These are phyloP conservation scores for Pelusios castaneus DNA, from an alignment of 2,113 vertebrate genomes.

Conservation along the genomic window DNA sequence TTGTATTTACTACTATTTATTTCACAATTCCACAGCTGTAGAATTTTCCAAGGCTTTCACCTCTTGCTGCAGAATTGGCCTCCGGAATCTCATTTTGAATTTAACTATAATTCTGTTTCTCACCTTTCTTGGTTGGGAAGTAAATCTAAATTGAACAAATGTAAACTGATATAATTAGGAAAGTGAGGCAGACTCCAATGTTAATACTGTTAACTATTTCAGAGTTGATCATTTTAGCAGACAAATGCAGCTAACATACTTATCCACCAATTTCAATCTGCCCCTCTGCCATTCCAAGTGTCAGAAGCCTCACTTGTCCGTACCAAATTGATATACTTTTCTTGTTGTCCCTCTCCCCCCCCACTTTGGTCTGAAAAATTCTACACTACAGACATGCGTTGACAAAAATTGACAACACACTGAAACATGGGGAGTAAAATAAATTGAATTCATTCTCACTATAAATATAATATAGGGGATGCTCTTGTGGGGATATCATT, in stretches of 20 bases:
- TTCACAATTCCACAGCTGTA: fast-evolving
- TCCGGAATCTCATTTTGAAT: background rate
- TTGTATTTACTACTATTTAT: background rate
- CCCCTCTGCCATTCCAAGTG: background rate
- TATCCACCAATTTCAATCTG: background rate
- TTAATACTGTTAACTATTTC: background rate
- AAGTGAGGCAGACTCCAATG: background rate
- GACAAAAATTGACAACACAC: background rate
- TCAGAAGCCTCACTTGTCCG: background rate
- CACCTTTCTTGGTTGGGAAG: background rate
- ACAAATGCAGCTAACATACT: background rate
- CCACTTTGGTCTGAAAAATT: background rate
- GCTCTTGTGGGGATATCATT: background rate
- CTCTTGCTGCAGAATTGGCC: background rate
- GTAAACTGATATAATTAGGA: background rate
- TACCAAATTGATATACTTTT: background rate
- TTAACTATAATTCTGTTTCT: background rate
- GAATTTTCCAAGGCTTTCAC: background rate
- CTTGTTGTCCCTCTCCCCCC: background rate
- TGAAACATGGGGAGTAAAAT: background rate
- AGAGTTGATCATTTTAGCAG: background rate
- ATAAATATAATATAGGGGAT: background rate
- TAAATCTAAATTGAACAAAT: background rate
- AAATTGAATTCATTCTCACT: background rate
- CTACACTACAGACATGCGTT: background rate